phyloP scores from a whole-genome alignment of 2,888 invertebrate species.

The Theodoxus fluviatilis region DNA sequence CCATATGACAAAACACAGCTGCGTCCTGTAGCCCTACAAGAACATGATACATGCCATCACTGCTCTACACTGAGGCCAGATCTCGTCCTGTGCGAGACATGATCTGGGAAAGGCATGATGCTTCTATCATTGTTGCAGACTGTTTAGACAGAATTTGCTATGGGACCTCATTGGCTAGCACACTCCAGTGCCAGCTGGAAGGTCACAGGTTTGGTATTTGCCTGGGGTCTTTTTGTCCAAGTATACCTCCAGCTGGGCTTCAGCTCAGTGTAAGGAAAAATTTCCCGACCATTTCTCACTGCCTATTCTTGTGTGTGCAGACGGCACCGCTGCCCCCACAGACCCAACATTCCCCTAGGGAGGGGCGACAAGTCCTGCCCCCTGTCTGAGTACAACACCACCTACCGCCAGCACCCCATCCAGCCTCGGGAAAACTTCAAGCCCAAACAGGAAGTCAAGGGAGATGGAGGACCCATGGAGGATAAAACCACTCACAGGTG shows the following conservation, averaged over 20 bases:
- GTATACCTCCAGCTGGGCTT: no score
- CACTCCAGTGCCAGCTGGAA: no score
- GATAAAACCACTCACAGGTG: conserved; percentile 60
- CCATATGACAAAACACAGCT: no score
- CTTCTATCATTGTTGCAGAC: neutral
- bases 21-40: no score
- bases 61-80: no score
- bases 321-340: conserved; percentile 61
- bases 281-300: neutral
- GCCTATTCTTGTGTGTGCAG: conserved; percentile 39
- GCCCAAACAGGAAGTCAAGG: conserved; percentile 45
- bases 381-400: conserved; percentile 58
- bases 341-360: conserved; percentile 41
- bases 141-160: neutral
- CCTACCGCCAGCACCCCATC: conserved; percentile 55
- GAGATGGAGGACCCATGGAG: conserved; percentile 45
- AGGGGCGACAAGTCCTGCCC: conserved; percentile 48
- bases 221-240: neutral
- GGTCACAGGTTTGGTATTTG: neutral
- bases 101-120: neutral
- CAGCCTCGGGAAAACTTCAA: conserved; percentile 51
- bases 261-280: neutral
- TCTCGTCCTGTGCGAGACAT: no score
- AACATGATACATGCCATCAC: no score
- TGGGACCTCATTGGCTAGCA: neutral